Percentiles rank a stretch among this genome's conserved stretches.
These are phyloP conservation scores for Telenomus remus DNA, from an alignment of 1,140 invertebrate genomes.

Conservation along the genomic window DNA sequence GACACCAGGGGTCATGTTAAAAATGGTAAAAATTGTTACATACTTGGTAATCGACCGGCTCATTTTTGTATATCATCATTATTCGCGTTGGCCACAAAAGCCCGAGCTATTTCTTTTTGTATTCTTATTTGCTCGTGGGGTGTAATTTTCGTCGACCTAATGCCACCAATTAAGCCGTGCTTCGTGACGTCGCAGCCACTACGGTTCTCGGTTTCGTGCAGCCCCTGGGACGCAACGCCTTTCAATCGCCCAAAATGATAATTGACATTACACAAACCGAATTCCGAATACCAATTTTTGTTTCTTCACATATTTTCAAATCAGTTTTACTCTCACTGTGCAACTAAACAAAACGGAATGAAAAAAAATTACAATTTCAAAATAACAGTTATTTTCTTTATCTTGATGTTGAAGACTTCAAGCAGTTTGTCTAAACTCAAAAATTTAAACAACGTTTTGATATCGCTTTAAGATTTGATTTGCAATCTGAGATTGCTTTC, in stretches of 20 bases:
- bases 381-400: no score
- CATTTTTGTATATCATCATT: slow-evolving; percentile 35
- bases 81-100: slow-evolving; percentile 32
- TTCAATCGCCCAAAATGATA: slow-evolving; percentile 31
- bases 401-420: no score
- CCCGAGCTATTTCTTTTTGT: background rate
- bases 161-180: slow-evolving; percentile 34
- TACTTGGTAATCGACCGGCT: background rate
- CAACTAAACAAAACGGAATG: no score
- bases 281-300: slow-evolving; percentile 10
- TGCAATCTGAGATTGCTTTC: background rate
- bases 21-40: slow-evolving; percentile 2
- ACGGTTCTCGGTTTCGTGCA: slow-evolving; percentile 18
- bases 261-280: slow-evolving; percentile 27
- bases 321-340: no score
- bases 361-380: no score
- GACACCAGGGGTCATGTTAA: slow-evolving; percentile 8
- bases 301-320: background rate
- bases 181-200: slow-evolving; percentile 28
- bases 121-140: background rate
- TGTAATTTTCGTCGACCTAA: slow-evolving; percentile 37
- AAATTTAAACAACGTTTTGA: no score
- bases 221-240: slow-evolving; percentile 7
- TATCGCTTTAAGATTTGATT: background rate
- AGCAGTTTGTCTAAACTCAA: no score